Conservation (phyloP, 1,140 invertebrate species). For the Drosophila chauvacae region DNA sequence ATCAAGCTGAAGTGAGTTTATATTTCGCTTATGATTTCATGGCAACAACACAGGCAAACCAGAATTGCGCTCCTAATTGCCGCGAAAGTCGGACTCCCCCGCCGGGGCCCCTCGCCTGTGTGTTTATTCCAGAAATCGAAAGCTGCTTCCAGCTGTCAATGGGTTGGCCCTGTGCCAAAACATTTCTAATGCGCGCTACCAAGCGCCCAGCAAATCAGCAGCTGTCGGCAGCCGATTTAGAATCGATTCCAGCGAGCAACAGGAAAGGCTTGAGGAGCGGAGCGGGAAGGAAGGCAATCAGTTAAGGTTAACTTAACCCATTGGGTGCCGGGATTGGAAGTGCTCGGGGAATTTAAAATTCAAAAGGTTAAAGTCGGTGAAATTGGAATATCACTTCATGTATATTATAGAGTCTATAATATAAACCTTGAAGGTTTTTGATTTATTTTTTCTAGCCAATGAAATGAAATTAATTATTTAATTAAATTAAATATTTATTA, state of each 20-base stretch:
- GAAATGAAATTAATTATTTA: no score
- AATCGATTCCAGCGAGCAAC: slow-evolving; percentile 40
- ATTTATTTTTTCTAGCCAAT: no score
- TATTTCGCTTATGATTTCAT: slow-evolving; percentile 65
- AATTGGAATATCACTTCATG: neutral
- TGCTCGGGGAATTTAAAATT: neutral
- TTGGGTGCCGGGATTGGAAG: neutral
- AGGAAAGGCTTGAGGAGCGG: slow-evolving; percentile 14
- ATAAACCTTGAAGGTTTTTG: no score
- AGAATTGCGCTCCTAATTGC: slow-evolving; percentile 41
- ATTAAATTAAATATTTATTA: no score
- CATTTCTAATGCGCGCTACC: slow-evolving; percentile 61
- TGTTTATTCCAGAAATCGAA: slow-evolving; percentile 60
- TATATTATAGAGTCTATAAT: no score
- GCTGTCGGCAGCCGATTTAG: slow-evolving; percentile 22
- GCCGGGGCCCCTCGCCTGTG: neutral
- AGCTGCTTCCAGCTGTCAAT: slow-evolving; percentile 67
- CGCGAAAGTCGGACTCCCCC: slow-evolving; percentile 6
- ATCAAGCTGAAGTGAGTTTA: slow-evolving; percentile 17
- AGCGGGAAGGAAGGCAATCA: slow-evolving; percentile 35
- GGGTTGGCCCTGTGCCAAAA: slow-evolving; percentile 68
- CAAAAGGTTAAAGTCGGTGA: no score
- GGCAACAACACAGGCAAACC: slow-evolving; percentile 9
- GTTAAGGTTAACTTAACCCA: slow-evolving; percentile 16
- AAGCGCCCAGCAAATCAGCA: slow-evolving; percentile 63